Percentiles rank a stretch among this genome's conserved stretches.
Conservation (phyloP, 2,113 vertebrate species). For the Trachemys scripta region DNA sequence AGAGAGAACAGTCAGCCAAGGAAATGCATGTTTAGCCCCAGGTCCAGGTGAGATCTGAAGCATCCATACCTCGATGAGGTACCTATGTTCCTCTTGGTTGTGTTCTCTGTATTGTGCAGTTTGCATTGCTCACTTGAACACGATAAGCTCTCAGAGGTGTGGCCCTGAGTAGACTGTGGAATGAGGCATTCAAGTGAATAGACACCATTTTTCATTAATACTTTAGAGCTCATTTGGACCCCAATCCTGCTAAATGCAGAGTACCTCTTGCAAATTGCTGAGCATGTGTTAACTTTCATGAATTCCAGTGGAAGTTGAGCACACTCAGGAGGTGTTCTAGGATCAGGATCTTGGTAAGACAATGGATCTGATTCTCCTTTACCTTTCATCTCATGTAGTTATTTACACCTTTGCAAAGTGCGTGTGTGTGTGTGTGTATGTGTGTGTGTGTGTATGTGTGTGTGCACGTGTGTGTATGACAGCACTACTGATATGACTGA, state of each 20-base stretch:
- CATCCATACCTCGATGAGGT: neutral
- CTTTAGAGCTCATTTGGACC: neutral
- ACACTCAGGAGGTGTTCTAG: neutral
- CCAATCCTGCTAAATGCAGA: neutral
- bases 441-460: too few species aligned
- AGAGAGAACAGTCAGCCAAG: neutral
- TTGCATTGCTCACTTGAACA: neutral
- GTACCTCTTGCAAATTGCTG: neutral
- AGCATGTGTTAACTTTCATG: neutral
- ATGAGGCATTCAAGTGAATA: neutral
- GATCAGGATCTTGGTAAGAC: neutral
- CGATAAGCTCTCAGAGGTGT: neutral
- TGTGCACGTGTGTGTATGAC: too few species aligned
- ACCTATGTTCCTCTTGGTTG: neutral
- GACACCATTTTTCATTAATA: neutral
- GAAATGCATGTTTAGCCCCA: neutral
- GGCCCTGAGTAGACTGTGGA: neutral
- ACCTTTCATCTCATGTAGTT: neutral
- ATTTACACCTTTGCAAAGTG: neutral
- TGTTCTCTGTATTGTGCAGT: rapidly evolving
- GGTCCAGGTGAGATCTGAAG: neutral
- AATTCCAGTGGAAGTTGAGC: neutral
- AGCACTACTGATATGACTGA: rapidly evolving
- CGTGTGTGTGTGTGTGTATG: too few species aligned
- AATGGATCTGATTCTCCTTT: neutral